Base-by-base conservation (phyloP, 2,113 vertebrate species). In the Orycteropus afer region DNA sequence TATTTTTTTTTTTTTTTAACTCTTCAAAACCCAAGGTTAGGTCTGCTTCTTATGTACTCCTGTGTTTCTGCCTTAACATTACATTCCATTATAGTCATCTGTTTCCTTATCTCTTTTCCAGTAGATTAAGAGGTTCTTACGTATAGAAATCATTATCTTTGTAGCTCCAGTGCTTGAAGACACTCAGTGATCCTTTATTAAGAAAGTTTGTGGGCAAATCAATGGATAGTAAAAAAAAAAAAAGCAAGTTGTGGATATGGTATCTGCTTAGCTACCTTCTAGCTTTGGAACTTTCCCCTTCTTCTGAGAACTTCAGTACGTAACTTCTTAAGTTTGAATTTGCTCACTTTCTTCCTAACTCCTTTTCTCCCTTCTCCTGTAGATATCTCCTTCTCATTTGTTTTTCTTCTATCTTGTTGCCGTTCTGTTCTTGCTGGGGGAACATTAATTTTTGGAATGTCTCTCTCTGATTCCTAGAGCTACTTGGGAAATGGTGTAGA, bases 111-210 rank as follows among this genome's bases (percentile, higher is more conserved):
- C 12, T 59, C 59, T 77, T 89, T 91, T 87, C 67, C 65, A 49
- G 34, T 77, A 63, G 22, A 42, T 88, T 80, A 76, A 74, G 95
- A 92, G 9, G 4, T 86, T 86, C 71, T 96, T 84, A 40, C 71
- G 42, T 67, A 65, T 51, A 84, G 15, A 34, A 81, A 53, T 74
- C 22, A 57, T 78, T 81, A 22, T 67, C 71, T 94, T 85, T 95
- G 34, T 63, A 87, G 42, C 76, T 93, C 20, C 65, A 61, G 32
- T 84, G 34, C 55, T 83, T 87, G 73, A 59, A 69, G 73, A 80
- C 1, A 51, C 34, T 49, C 32, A n/a, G 1, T 37, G 32, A 49
- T 61, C 57, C 49, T 86, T 73, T 85, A 83, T 83, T 85, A 95
- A 93, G 47, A 78, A 45, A 91, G n/a, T 89, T 42, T 89, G 17